Evolutionary conservation across 1,140 invertebrate genomes (phyloP).

Genomic region (Heterodera schachtii): DNA sequence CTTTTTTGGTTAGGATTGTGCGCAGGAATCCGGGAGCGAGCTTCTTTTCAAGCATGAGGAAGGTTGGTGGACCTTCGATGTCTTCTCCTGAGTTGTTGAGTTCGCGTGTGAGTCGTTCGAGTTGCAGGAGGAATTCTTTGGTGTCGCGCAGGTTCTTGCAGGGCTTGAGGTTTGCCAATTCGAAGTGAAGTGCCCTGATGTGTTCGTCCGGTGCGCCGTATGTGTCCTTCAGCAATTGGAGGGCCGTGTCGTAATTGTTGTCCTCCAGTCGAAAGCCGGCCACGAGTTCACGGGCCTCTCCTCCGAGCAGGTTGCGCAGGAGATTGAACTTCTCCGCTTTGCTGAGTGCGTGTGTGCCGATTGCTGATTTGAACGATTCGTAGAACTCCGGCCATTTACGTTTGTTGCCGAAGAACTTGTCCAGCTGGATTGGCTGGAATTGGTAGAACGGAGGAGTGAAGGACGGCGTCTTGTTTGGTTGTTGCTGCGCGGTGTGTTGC

Average conservation of each 20-base stretch:
- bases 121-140: background rate
- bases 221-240: background rate
- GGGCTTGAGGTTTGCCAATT: slow-evolving; percentile 1
- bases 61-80: slow-evolving; percentile 7
- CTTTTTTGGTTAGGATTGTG: slow-evolving; percentile 9
- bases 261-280: slow-evolving; percentile 6
- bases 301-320: background rate
- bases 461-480: background rate
- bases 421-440: background rate
- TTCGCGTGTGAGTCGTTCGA: background rate
- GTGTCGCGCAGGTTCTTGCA: slow-evolving; percentile 4
- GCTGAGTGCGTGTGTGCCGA: background rate
- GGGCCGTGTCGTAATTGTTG: slow-evolving; percentile 1
- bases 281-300: background rate
- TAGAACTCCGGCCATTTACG: slow-evolving; percentile 7
- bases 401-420: background rate
- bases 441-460: background rate
- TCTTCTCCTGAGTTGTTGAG: slow-evolving; percentile 12
- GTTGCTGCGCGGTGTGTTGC: background rate
- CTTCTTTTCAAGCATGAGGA: slow-evolving; percentile 4
- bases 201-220: slow-evolving; percentile 8
- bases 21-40: background rate
- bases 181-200: background rate
- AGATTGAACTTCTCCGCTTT: slow-evolving; percentile 4
- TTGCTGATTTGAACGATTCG: background rate